Evolutionary conservation across 2,888 invertebrate genomes (phyloP).

Genomic region (Ferdinandea cuprea): DNA sequence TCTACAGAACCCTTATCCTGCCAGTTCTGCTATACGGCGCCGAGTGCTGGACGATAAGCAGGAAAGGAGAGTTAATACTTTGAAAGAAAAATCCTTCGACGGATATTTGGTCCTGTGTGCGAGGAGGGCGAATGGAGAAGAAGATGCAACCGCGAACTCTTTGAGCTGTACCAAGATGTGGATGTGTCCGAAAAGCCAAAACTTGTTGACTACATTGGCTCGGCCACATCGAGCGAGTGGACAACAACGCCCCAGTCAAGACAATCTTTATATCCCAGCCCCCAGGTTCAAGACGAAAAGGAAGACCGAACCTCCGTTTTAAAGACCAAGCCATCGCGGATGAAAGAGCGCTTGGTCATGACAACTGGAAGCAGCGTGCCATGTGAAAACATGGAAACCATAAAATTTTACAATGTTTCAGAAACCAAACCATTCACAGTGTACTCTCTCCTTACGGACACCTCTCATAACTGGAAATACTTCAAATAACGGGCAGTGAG

Average conservation of each 20-base stretch:
- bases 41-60: slow-evolving; percentile 1
- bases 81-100: slow-evolving; percentile 1
- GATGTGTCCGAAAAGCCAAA: not conserved
- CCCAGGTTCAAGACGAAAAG: not conserved
- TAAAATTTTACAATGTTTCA: too few relatives aligned
- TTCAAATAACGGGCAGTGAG: too few relatives aligned
- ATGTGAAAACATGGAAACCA: too few relatives aligned
- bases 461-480: too few relatives aligned
- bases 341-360: not conserved
- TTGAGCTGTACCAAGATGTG: not conserved
- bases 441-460: too few relatives aligned
- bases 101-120: too few relatives aligned
- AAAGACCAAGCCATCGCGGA: too few relatives aligned
- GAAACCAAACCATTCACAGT: too few relatives aligned
- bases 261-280: not conserved
- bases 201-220: too few relatives aligned
- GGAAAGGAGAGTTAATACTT: not conserved
- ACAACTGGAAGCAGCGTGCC: not conserved
- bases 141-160: slow-evolving; percentile 1
- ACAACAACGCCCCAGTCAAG: not conserved
- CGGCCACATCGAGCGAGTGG: slow-evolving; percentile 2
- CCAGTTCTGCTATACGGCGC: not conserved
- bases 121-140: not conserved
- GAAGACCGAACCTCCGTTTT: too few relatives aligned
- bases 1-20: not conserved